Evolutionary conservation across 2,113 vertebrate species (phyloP).

Genomic region (Albula glossodonta): DNA sequence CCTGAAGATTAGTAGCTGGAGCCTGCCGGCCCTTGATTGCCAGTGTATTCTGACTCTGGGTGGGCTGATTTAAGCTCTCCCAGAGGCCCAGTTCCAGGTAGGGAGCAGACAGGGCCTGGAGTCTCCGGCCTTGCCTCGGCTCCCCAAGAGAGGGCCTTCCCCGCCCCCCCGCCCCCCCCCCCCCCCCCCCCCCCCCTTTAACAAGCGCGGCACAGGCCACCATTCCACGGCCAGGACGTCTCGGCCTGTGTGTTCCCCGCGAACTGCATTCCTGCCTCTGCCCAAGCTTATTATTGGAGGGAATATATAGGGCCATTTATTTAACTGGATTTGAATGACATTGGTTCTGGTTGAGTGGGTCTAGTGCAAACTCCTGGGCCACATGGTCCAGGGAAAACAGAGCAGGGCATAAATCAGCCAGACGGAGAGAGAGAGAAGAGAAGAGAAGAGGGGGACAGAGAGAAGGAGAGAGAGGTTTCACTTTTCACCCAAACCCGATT

Average conservation of each 20-base stretch:
- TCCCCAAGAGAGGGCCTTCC: constrained; percentile 61
- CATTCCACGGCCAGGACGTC: constrained; percentile 73
- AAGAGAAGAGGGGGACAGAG: constrained; percentile 30
- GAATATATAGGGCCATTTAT: constrained; percentile 92
- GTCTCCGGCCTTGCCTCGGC: constrained; percentile 62
- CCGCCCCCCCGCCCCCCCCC: constrained; percentile 26
- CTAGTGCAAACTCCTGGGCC: constrained; percentile 76
- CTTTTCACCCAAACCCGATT: constrained; percentile 9
- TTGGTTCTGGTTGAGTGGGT: constrained; percentile 83
- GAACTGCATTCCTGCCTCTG: constrained; percentile 79
- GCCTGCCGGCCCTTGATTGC: constrained; percentile 49
- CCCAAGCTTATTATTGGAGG: constrained; percentile 83
- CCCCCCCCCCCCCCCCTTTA: constrained; percentile 45
- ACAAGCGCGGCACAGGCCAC: constrained; percentile 67
- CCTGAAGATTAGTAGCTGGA: constrained; percentile 57
- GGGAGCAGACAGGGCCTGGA: constrained; percentile 71
- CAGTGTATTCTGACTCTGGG: constrained; percentile 75
- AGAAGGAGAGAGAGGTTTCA: constrained; percentile 49
- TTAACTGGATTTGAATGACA: constrained; percentile 87
- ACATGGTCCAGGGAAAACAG: constrained; percentile 87
- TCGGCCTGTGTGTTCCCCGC: constrained; percentile 65
- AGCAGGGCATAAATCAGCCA: constrained; percentile 84
- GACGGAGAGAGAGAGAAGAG: constrained; percentile 15
- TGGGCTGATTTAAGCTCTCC: constrained; percentile 80
- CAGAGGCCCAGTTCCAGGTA: constrained; percentile 80